These are phyloP conservation scores for Antitype chi DNA, from an alignment of 2,888 invertebrate genomes.

Conservation along the genomic window DNA sequence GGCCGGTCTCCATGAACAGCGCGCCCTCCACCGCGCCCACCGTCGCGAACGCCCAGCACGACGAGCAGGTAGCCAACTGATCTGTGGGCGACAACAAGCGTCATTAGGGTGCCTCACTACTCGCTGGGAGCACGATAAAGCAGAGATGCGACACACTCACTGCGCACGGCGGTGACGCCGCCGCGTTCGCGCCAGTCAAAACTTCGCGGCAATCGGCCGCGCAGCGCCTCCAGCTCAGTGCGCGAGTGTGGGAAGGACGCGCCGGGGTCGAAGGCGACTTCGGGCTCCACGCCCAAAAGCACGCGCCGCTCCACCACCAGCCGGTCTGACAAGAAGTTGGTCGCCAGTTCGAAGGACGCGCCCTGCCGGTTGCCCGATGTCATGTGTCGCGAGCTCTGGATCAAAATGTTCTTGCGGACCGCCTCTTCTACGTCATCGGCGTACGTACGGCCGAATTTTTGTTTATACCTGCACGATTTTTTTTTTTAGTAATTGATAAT, in stretches of 20 bases:
- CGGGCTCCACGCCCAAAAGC: constrained; percentile 35
- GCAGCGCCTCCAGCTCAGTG: constrained; percentile 66
- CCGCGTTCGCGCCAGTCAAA: constrained; percentile 85
- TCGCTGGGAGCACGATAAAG: background rate
- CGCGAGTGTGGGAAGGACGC: constrained; percentile 76
- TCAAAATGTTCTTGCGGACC: constrained; percentile 79
- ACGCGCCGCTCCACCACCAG: constrained; percentile 48
- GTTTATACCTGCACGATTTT: constrained; percentile 73
- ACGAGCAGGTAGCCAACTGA: constrained; percentile 77
- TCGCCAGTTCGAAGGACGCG: constrained; percentile 75
- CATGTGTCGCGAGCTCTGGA: constrained; percentile 78
- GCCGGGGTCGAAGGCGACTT: constrained; percentile 21
- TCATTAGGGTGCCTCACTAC: background rate
- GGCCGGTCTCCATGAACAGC: constrained; percentile 78
- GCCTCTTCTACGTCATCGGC: constrained; percentile 79
- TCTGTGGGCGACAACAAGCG: constrained; percentile 68
- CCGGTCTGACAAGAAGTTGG: constrained; percentile 61
- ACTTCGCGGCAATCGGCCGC: constrained; percentile 73
- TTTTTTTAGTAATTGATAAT: background rate
- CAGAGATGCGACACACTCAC: constrained; percentile 70
- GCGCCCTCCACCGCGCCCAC: constrained; percentile 86
- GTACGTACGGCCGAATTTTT: constrained; percentile 75
- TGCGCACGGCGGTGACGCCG: constrained; percentile 81
- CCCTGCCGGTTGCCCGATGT: constrained; percentile 82
- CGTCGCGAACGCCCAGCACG: constrained; percentile 88